Base-by-base conservation (phyloP, 2,113 vertebrate genomes). In the Embiotoca jacksoni region DNA sequence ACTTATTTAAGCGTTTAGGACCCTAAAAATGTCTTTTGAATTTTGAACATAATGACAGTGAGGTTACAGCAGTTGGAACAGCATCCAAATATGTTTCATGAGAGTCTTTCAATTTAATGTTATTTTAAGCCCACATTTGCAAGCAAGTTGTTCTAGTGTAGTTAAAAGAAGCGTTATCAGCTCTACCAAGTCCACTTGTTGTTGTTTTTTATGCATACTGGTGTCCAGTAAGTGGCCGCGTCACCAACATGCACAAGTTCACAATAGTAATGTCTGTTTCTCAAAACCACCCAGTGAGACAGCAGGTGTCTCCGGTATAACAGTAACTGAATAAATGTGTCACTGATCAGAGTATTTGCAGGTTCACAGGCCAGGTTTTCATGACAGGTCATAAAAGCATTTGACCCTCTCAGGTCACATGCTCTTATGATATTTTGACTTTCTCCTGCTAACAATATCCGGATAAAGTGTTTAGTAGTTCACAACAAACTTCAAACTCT, bases 251-350 rank as follows among this genome's bases (percentile, higher is more conserved):
- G 8, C 16, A 7, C 6, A 60, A 41, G 10, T 3, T 64, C 7
- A 31, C 8, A 14, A 13, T 31, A 4, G 52, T n/a, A 37, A 37
- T 1, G 2, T 4, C 4, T 68, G 14, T 63, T 78, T 53, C 36
- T 52, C 46, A 32, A 65, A 41, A 10, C 39, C 16, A n/a, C 1
- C 33, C 33, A 16, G 30, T 57, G 13, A 46, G 52, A 44, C 80
- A 64, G 58, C 16, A 54, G 64, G 47, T 47, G 64, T 64, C 10
- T 70, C 75, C 35, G 59, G 11, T 83, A 41, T 47, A 39, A 49
- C 58, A 54, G n/a, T 54, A 47, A 44, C 41, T 8, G 50, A 7
- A 33, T 23, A 8, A 10, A 68, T 41, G 4, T 10, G 14, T 5
- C 49, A 50, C 1, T 16, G 49, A 16, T 6, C 49, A 50, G 46